phyloP scores from a whole-genome alignment of 1,140 invertebrate genomes.

The Diorhabda elongata region DNA sequence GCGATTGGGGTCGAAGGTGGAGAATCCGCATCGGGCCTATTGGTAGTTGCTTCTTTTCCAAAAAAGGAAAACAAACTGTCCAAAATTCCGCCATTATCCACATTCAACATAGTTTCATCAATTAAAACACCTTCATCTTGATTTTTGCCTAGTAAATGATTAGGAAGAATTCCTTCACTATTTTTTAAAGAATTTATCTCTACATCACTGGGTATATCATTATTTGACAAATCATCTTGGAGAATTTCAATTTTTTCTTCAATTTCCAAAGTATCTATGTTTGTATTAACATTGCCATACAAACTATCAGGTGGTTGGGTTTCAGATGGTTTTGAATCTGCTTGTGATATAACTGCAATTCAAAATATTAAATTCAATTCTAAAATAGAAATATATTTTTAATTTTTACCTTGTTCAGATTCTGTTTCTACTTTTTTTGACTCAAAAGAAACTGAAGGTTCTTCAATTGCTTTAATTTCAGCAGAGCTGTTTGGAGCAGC shows the following conservation, averaged over 20 bases:
- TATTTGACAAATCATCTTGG: neutral
- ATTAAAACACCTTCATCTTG: neutral
- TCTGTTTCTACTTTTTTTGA: too few species aligned
- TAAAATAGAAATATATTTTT: too few species aligned
- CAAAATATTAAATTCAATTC: neutral
- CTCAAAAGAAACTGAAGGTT: neutral
- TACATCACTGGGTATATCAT: neutral
- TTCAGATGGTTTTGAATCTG: neutral
- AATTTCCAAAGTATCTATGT: conserved; percentile 1
- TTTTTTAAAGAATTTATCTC: neutral
- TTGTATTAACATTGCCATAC: neutral
- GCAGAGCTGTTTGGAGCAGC: neutral
- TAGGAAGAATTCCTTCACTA: neutral
- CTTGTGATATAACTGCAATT: neutral
- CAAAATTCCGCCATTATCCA: conserved; percentile 13
- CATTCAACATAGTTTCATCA: neutral
- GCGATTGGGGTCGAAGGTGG: neutral
- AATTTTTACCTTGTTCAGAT: too few species aligned
- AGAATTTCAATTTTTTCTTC: conserved; percentile 3
- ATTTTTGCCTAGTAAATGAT: neutral
- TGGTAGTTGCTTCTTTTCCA: neutral
- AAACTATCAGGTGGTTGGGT: neutral
- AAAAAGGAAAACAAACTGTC: conserved; percentile 12
- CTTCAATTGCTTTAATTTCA: neutral
- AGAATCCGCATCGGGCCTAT: neutral